These are phyloP conservation scores for Fabriciana adippe DNA, from an alignment of 2,888 invertebrate genomes.

Conservation along the genomic window DNA sequence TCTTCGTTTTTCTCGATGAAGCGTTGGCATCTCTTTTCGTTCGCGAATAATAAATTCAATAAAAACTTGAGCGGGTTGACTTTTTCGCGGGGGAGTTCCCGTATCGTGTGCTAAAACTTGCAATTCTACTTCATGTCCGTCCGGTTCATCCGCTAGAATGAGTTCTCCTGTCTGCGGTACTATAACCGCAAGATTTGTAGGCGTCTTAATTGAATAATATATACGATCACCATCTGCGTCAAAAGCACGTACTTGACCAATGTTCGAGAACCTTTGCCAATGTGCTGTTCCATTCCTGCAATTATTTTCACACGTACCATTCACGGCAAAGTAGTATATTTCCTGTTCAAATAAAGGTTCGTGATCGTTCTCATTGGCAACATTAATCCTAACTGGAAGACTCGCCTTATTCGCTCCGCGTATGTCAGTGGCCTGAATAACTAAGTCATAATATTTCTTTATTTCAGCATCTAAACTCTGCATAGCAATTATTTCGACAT, in stretches of 20 bases:
- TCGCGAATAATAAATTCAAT: slow-evolving; percentile 86
- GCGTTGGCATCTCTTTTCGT: slow-evolving; percentile 83
- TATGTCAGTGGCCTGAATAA: slow-evolving; percentile 90
- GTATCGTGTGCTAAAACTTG: slow-evolving; percentile 92
- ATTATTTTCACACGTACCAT: slow-evolving; percentile 83
- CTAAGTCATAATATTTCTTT: slow-evolving; percentile 86
- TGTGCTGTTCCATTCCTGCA: slow-evolving; percentile 83
- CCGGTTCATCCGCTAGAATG: slow-evolving; percentile 90
- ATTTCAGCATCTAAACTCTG: slow-evolving; percentile 90
- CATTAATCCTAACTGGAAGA: slow-evolving; percentile 88
- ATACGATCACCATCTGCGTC: slow-evolving; percentile 96
- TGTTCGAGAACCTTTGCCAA: slow-evolving; percentile 90
- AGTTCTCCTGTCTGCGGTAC: slow-evolving; percentile 97
- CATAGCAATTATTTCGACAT: slow-evolving; percentile 89
- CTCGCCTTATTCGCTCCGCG: slow-evolving; percentile 91
- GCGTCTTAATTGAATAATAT: slow-evolving; percentile 91
- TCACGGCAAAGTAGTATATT: slow-evolving; percentile 89
- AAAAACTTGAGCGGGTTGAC: slow-evolving; percentile 88
- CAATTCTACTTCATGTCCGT: slow-evolving; percentile 85
- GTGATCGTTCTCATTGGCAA: slow-evolving; percentile 96
- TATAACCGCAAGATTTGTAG: slow-evolving; percentile 92
- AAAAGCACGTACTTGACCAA: slow-evolving; percentile 92
- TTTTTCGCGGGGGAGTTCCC: slow-evolving; percentile 87
- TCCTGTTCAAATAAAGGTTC: slow-evolving; percentile 91
- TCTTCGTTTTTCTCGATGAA: slow-evolving; percentile 87